Base-by-base conservation (phyloP, 1,140 invertebrate species). In the Drosophila kohkoa region DNA sequence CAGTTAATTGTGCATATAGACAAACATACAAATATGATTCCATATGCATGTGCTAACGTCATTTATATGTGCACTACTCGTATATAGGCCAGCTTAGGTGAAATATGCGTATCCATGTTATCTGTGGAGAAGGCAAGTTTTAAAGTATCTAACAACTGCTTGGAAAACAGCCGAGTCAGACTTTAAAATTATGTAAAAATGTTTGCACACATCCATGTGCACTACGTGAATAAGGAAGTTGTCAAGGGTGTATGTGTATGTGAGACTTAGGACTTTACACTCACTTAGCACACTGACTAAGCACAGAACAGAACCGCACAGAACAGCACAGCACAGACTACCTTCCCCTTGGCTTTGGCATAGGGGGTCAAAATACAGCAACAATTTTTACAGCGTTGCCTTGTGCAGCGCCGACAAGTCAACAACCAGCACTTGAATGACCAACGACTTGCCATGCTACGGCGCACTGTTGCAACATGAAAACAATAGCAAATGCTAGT, bases 281-380 rank as follows among this genome's bases (percentile, higher is more conserved):
- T 43, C 62, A 65, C 35, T 38, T 11, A 7, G 10, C 35, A 38
- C 68, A 60, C 59, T 15, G 51, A 64, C 45, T 59, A 48, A 68
- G 51, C 57, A 60, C 30, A 49, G 48, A 30, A 15, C 30, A 15
- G 66, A 4, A 25, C 20, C 3, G 20, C 20, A 60, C 30, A 49
- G 48, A 3, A 20, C 20, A 25, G 20, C 20, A 60, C 30, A 49
- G 48, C 30, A 15, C 41, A 15, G 66, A 51, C 30, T 45, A 15
- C 41, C 70, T 75, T 92, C 89, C 90, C 90, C 90, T 92, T 91
- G 90, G 87, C 86, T 91, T 91, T 91, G 86, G 76, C 41, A 15
- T 45, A 78, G 86, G 87, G 90, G 90, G 90, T 92, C 90, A 92
- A 38, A 38, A 88, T 85, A 81, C 69, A 77, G 73, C 85, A 89